Evolutionary conservation across 30 jellyfish, hydroid and myxozoan genomes (phyloP), one percentile per base, ranked within the genome.

Genomic region (Phacellophora camtschatica): DNA sequence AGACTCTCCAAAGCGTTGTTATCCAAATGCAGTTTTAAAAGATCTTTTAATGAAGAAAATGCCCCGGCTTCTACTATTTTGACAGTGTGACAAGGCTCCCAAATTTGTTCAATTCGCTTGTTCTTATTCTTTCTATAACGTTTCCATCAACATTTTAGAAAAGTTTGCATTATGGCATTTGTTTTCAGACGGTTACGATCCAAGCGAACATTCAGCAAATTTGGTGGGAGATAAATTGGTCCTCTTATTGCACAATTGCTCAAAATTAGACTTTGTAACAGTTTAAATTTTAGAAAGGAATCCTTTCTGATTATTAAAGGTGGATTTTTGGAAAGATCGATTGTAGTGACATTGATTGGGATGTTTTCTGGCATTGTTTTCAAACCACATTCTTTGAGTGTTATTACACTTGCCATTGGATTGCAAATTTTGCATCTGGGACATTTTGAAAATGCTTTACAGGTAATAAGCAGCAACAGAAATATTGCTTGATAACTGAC

Each of bases 271-370:
- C 18, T 34, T 51, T 63, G 66, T 36, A 79, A 59, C 30, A 15
- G 43, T 23, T 49, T 19, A 59, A 79, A 79, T 19, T 42, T 79
- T 19, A 29, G 27, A 22, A 79, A 66, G 66, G 42, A 79, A 36
- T 42, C 39, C 32, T 55, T 31, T 12, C 25, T 35, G 19, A 79
- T 28, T 12, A 18, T 22, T 9, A 79, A 32, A 13, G 4, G 2
- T n/a, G 75, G 75, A 37, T 79, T 79, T n/a, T 42, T 27, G 3
- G 90, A 63, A 3, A 79, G 34, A 39, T 79, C 90, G 15, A 79
- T 29, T 18, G 19, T 15, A 10, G 29, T 24, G 8, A 50, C 31
- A 5, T 67, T 28, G 0, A 25, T 3, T 18, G 82, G 58, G 12
- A 80, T 64, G 13, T 36, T 33, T 4, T 45, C 57, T 33, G 91